phyloP scores from a whole-genome alignment of 2,113 vertebrate species.

The Siniperca chuatsi region DNA sequence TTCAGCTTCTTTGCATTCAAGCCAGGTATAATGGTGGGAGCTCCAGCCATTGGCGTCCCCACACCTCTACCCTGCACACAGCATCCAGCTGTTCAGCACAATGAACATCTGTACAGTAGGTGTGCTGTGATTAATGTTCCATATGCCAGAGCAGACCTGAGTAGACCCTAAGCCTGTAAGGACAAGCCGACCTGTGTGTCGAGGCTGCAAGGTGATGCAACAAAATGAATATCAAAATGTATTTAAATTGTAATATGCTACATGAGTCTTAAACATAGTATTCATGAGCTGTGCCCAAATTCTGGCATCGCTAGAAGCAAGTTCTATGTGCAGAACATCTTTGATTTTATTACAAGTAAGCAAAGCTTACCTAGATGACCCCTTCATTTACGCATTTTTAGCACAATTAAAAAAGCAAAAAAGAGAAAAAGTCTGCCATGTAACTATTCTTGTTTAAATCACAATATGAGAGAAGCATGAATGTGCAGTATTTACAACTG shows the following conservation, averaged over 20 bases:
- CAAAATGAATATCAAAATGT: neutral
- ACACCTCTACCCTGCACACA: neutral
- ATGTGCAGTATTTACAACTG: neutral
- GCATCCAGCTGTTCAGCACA: slow-evolving; percentile 48
- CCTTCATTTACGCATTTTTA: neutral
- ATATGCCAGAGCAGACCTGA: slow-evolving; percentile 6
- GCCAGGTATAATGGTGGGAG: slow-evolving; percentile 5
- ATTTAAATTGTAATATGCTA: neutral
- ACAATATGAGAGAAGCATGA: neutral
- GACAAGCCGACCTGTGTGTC: slow-evolving; percentile 6
- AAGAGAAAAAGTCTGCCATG: neutral
- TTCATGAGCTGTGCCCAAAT: neutral
- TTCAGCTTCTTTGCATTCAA: slow-evolving; percentile 51
- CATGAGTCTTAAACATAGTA: neutral
- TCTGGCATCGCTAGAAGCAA: neutral
- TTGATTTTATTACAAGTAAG: neutral
- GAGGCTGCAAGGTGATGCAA: neutral
- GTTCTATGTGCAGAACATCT: neutral
- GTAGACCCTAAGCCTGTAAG: neutral
- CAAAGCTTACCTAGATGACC: neutral
- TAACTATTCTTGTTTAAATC: neutral
- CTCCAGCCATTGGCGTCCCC: slow-evolving; percentile 22
- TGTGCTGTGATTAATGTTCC: slow-evolving; percentile 19
- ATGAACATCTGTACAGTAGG: slow-evolving; percentile 32
- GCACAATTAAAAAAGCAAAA: neutral